Base-by-base conservation (phyloP, 2,888 invertebrate species). In the Eupithecia subumbrata region DNA sequence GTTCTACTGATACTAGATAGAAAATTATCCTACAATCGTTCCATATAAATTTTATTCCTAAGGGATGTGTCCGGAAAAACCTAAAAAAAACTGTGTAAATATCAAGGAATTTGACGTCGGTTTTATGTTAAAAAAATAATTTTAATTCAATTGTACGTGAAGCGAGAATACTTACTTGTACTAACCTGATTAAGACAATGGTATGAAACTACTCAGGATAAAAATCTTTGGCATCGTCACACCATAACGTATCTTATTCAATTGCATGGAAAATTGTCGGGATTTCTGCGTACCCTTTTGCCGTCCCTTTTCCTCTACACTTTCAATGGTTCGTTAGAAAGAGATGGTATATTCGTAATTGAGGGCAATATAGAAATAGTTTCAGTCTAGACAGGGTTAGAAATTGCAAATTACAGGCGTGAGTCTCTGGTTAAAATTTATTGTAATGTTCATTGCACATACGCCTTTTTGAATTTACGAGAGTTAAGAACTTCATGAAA, bases 221-320 rank as follows among this genome's bases (percentile, higher is more conserved):
- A 91, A 89, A 89, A 87, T 86, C 88, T 85, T 84, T 89, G 86
- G 89, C 89, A 86, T 91, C 90, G 87, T 90, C 92, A 92, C 91
- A 88, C 90, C 89, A 89, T 92, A 89, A 91, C 91, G 87, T 90
- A 89, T 90, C 89, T 89, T 90, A 93, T 93, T 94, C 93, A 93
- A 93, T 93, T 91, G 93, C 90, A 90, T 90, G 91, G 93, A 94
- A 94, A 93, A 93, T 93, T 92, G 88, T 83, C 85, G 84, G 88
- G 90, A 91, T 92, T 90, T 89, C 87, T 87, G 86, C 85, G 78
- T 83, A 85, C 88, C 88, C 90, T 89, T 81, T 77, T 73, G 40
- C 76, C 69, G 69, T 90, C 89, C 79, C 83, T 84, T 79, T 91
- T 83, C 22, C 80, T 69, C 86, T 45, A 73, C 63, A 22, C 22